Base-by-base conservation (phyloP, 2,888 invertebrate species). In the Automeris io region DNA sequence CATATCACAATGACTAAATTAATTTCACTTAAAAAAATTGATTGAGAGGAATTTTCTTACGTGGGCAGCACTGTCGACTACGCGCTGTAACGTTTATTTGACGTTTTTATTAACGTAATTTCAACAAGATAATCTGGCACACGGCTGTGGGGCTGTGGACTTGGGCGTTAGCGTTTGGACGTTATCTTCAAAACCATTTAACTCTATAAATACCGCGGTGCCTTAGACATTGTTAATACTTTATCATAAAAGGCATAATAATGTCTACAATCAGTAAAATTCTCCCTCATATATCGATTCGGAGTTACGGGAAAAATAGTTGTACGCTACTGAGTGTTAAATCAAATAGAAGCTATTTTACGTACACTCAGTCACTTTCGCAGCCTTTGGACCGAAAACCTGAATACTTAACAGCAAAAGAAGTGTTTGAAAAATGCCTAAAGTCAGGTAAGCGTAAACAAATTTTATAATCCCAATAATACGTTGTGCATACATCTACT, bases 281-380 rank as follows among this genome's bases (percentile, higher is more conserved):
- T 45, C 50, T 77, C 41, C 76, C 81, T 9, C 70, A 62, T 44
- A 60, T 74, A 42, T 62, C 74, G n/a, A 64, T 58, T 33, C 67
- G 68, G 42, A 73, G 71, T 67, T 68, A 79, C 40, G 63, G 73
- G 7, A 72, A 68, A 57, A 46, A 83, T 39, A 65, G 70, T 56
- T 69, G 72, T 40, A 72, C 73, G 45, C 51, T 81, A 42, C 61
- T 59, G 41, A 57, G 54, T 56, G 59, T 60, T 9, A 77, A 76
- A 54, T 57, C 67, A 42, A 78, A 87, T 39, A 89, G 90, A 60
- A 90, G 70, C 40, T 95, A 90, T 76, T 94, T 91, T 68, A 92
- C 95, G 0, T 95, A 95, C 63, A 90, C 91, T 13, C 91, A 91
- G 47, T 95, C 95, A 70, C 90, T 95, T 29, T 90, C 95, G 24